Conservation (phyloP, 1,140 invertebrate genomes). For the Eciton burchellii region DNA sequence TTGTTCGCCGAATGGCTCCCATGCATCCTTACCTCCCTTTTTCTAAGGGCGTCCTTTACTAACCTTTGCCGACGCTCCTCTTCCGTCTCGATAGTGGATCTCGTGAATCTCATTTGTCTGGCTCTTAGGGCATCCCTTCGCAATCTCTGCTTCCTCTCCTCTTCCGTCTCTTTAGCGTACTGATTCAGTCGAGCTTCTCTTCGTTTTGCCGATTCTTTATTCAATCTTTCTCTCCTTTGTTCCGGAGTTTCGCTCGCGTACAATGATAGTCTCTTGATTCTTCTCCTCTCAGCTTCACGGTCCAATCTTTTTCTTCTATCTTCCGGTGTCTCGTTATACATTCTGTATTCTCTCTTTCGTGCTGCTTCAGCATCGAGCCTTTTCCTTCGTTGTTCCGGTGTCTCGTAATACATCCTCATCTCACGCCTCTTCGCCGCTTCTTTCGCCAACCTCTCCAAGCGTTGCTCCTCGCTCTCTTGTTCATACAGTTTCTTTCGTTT, state of each 20-base stretch:
- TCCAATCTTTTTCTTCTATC: slow-evolving; percentile 79
- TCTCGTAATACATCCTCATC: slow-evolving; percentile 80
- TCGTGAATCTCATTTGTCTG: slow-evolving; percentile 79
- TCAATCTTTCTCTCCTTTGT: slow-evolving; percentile 76
- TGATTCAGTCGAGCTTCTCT: slow-evolving; percentile 77
- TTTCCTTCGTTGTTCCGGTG: slow-evolving; percentile 77
- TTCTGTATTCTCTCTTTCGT: slow-evolving; percentile 78
- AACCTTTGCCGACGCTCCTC: slow-evolving; percentile 78
- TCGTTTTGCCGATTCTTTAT: slow-evolving; percentile 77
- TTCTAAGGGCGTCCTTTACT: slow-evolving; percentile 78
- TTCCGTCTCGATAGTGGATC: slow-evolving; percentile 78
- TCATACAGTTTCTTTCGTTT: slow-evolving; percentile 76
- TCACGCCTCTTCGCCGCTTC: slow-evolving; percentile 76
- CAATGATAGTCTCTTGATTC: slow-evolving; percentile 76
- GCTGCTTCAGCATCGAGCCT: slow-evolving; percentile 78
- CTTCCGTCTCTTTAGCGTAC: slow-evolving; percentile 78
- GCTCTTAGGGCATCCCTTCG: slow-evolving; percentile 78
- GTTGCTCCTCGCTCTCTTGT: slow-evolving; percentile 72
- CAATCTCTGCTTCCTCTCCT: slow-evolving; percentile 77
- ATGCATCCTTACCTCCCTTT: slow-evolving; percentile 78
- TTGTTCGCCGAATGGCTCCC: slow-evolving; percentile 67
- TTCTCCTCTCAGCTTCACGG: slow-evolving; percentile 77
- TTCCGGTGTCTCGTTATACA: slow-evolving; percentile 78
- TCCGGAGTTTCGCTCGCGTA: slow-evolving; percentile 79
- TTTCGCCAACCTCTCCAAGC: slow-evolving; percentile 69